A percentile compares a stretch with the other conserved stretches of the same genome.
phyloP scores from a whole-genome alignment of 2,113 vertebrate genomes.

The Micronycteris hirsuta region DNA sequence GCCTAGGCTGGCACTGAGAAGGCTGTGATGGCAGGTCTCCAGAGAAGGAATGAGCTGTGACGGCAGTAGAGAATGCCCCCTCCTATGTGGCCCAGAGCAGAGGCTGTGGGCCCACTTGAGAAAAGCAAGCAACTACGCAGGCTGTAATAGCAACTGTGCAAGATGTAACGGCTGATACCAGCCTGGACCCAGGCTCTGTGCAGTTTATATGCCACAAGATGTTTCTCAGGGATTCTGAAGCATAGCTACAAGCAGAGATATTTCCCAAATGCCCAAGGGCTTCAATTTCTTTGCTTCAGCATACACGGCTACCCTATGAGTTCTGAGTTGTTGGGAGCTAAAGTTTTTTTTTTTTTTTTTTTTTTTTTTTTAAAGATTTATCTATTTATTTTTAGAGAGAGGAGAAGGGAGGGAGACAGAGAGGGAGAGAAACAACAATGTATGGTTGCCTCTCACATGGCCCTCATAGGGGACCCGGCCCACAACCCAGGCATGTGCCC shows the following conservation, averaged over 20 bases:
- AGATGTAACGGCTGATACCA: slow-evolving; percentile 49
- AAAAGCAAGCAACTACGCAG: not conserved
- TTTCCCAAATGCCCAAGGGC: not conserved
- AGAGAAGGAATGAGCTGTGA: not conserved
- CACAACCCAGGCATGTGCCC: too few relatives aligned
- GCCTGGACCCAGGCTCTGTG: slow-evolving; percentile 40
- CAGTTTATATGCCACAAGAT: slow-evolving; percentile 48
- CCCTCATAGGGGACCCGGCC: too few relatives aligned
- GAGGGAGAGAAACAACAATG: too few relatives aligned
- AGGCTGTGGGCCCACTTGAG: not conserved
- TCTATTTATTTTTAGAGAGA: too few relatives aligned
- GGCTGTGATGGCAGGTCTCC: not conserved
- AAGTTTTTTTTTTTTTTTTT: too few relatives aligned
- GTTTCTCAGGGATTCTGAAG: not conserved
- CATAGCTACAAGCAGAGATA: not conserved
- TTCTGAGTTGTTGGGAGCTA: not conserved
- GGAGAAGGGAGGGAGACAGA: too few relatives aligned
- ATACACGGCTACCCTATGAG: not conserved
- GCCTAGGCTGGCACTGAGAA: not conserved
- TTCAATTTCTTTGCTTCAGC: not conserved
- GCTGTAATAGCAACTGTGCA: too few relatives aligned
- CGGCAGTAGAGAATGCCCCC: not conserved
- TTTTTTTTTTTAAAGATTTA: too few relatives aligned
- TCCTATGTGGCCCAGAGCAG: not conserved
- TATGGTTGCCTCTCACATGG: too few relatives aligned